Percentiles rank a stretch among this genome's conserved stretches.
These are phyloP conservation scores for Junonia oenone DNA, from an alignment of 2,888 invertebrate species.

Conservation along the genomic window DNA sequence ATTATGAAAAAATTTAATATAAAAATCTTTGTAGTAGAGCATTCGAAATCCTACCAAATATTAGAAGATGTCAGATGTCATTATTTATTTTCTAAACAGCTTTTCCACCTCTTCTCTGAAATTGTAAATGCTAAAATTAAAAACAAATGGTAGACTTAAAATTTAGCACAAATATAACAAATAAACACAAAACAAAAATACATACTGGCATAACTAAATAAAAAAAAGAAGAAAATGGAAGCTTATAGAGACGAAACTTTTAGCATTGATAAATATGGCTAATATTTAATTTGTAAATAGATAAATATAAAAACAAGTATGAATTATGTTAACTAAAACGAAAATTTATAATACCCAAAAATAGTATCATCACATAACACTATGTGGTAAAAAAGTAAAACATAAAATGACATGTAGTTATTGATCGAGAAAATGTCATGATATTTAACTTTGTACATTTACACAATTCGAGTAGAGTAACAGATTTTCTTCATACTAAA, in stretches of 20 bases:
- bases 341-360: too few relatives aligned
- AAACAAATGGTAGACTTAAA: background rate
- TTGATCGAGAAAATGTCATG: too few relatives aligned
- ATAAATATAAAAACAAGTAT: too few relatives aligned
- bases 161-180: background rate
- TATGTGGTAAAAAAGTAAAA: too few relatives aligned
- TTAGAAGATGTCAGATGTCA: conserved; percentile 3
- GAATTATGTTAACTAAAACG: too few relatives aligned
- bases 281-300: too few relatives aligned
- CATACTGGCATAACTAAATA: background rate
- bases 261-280: too few relatives aligned
- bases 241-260: background rate
- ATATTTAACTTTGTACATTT: too few relatives aligned
- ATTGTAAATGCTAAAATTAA: conserved; percentile 2
- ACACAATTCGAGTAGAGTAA: too few relatives aligned
- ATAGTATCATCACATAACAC: too few relatives aligned
- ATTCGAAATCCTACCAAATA: conserved; percentile 10
- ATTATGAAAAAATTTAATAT: background rate
- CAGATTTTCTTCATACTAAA: background rate
- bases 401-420: too few relatives aligned
- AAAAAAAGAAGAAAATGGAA: background rate
- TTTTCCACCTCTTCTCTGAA: conserved; percentile 3
- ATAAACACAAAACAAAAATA: too few relatives aligned
- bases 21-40: conserved; percentile 1
- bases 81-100: conserved; percentile 5